Evolutionary conservation across 2,113 vertebrate species (phyloP).

Genomic region (Nycticebus coucang): DNA sequence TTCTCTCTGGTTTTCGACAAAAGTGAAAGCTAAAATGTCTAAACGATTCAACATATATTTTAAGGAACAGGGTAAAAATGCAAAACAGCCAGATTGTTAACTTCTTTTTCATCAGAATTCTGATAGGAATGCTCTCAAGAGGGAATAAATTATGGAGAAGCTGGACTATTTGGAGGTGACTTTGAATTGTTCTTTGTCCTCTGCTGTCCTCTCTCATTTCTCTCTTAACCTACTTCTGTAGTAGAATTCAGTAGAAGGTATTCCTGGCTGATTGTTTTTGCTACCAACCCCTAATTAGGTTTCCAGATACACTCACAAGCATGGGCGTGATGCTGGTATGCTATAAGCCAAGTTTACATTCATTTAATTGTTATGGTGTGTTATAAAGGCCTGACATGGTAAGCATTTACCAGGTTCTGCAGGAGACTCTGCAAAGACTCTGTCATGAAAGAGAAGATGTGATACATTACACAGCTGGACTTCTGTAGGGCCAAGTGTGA

Average conservation of each 20-base stretch:
- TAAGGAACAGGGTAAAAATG: conserved; percentile 70
- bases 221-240: conserved; percentile 49
- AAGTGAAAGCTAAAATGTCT: conserved; percentile 9
- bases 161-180: conserved; percentile 65
- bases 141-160: conserved; percentile 17
- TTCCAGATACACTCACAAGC: background rate
- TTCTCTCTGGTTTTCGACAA: background rate
- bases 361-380: background rate
- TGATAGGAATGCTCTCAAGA: conserved; percentile 31
- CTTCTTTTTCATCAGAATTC: conserved; percentile 65
- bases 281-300: conserved; percentile 1
- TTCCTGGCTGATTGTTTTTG: background rate
- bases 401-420: background rate
- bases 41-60: conserved; percentile 62
- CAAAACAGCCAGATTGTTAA: conserved; percentile 67
- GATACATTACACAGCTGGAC: background rate
- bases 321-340: background rate
- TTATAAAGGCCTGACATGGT: background rate
- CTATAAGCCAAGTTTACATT: background rate
- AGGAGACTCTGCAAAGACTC: background rate
- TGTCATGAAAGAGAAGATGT: background rate
- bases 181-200: conserved; percentile 74
- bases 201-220: conserved; percentile 15
- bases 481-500: background rate
- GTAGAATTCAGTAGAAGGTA: background rate